These are phyloP conservation scores for Sturnira hondurensis DNA, from an alignment of 2,113 vertebrate species.

Conservation along the genomic window DNA sequence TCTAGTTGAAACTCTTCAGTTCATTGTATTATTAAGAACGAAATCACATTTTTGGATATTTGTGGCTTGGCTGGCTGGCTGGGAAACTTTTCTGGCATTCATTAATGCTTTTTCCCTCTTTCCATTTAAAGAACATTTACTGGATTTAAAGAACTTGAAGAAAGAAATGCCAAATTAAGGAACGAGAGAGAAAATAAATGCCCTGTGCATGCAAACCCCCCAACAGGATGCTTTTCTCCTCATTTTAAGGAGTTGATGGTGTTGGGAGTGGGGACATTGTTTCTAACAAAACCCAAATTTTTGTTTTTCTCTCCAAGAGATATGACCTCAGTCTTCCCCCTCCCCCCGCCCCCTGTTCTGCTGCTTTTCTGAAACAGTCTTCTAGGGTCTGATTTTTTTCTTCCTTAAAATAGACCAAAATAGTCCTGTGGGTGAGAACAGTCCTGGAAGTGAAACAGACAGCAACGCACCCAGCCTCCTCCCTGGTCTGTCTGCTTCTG, in stretches of 20 bases:
- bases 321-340: background rate
- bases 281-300: slow-evolving; percentile 21
- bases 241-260: background rate
- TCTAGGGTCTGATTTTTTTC: slow-evolving; percentile 1
- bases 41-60: slow-evolving; percentile 60
- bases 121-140: slow-evolving; percentile 66
- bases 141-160: slow-evolving; percentile 50
- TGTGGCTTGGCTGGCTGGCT: slow-evolving; percentile 69
- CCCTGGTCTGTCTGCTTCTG: background rate
- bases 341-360: too few species aligned
- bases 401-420: slow-evolving; percentile 51
- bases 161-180: slow-evolving; percentile 48
- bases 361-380: background rate
- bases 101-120: slow-evolving; percentile 49
- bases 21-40: slow-evolving; percentile 53
- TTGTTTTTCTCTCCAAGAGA: slow-evolving; percentile 3
- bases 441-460: slow-evolving; percentile 43
- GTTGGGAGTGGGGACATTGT: background rate
- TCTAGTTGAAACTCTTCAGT: slow-evolving; percentile 31
- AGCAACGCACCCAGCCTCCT: background rate
- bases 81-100: slow-evolving; percentile 60
- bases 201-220: background rate
- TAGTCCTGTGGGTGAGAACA: background rate
- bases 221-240: background rate
- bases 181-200: background rate